A percentile compares a stretch with the other conserved stretches of the same genome.
Conservation (phyloP, 2,113 vertebrate genomes). For the Emydocephalus ijimae region DNA sequence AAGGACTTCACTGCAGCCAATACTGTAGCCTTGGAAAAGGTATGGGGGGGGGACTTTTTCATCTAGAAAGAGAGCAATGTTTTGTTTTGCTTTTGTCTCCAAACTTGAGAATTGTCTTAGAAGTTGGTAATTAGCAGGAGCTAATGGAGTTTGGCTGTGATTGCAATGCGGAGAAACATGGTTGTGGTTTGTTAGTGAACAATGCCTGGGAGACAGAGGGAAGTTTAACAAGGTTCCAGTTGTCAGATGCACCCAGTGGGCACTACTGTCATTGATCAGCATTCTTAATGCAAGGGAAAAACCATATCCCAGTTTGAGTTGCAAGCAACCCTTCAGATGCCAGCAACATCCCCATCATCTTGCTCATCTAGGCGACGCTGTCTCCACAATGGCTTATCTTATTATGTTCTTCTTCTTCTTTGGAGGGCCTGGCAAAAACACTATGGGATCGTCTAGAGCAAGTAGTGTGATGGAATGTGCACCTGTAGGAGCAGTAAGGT, state of each 20-base stretch:
- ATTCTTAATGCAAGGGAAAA: constrained; percentile 11
- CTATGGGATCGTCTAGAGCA: background rate
- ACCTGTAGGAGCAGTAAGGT: too few relatives aligned
- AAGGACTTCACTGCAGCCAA: constrained; percentile 65
- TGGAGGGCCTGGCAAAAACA: background rate
- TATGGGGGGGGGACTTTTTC: constrained; percentile 40
- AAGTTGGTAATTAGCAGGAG: constrained; percentile 78
- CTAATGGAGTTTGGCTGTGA: constrained; percentile 79
- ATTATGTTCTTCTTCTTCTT: background rate
- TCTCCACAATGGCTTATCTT: background rate
- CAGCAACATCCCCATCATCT: too few relatives aligned
- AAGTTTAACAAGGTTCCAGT: constrained; percentile 76
- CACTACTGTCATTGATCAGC: constrained; percentile 59
- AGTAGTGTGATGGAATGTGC: background rate
- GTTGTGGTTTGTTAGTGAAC: constrained; percentile 66
- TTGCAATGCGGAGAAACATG: constrained; percentile 69
- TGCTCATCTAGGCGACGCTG: too few relatives aligned
- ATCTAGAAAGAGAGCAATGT: constrained; percentile 60
- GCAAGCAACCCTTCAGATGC: background rate
- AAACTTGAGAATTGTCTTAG: constrained; percentile 69
- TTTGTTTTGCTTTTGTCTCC: constrained; percentile 65
- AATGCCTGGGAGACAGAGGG: constrained; percentile 67
- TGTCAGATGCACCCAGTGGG: constrained; percentile 61
- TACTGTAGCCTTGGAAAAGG: constrained; percentile 55
- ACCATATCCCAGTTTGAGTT: accelerated